Base-by-base conservation (phyloP, 1,140 invertebrate genomes). In the Doryteuthis pealeii region DNA sequence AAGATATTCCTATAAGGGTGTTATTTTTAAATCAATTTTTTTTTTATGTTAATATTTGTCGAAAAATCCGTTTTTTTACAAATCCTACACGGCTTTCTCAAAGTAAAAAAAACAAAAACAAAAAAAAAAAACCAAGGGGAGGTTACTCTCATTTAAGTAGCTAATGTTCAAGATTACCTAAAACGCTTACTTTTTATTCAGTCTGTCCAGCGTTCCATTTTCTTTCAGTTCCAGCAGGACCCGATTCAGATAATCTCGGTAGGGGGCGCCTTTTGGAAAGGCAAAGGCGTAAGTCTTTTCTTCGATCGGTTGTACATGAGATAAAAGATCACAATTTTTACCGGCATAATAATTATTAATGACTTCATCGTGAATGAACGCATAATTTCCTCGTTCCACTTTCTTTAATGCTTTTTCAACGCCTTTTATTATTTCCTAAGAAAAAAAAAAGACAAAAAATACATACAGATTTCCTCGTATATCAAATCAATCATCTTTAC, bases 151-250 rank as follows among this genome's bases (percentile, higher is more conserved):
- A n/a, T n/a, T n/a, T n/a, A n/a, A n/a, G n/a, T n/a, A n/a, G n/a
- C n/a, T n/a, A n/a, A n/a, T n/a, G n/a, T n/a, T n/a, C n/a, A n/a
- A n/a, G n/a, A n/a, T n/a, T n/a, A n/a, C n/a, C n/a, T 5, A 40
- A 40, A 40, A 40, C 10, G 35, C 76, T 75, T 79, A 98, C 89
- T 96, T 96, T 86, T 96, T 94, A 85, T 97, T 97, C 49, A 98
- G 86, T 82, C 95, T 94, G 90, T 98, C 96, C 81, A 97, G 95
- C 2, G 74, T 73, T 3, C 96, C 96, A 83, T 96, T 96, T 87
- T 98, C 96, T 87, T 98, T 96, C 1, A 98, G 90, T 82, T 97
- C 94, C 49, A 98, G 89, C 80, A 98, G 96, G 1, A 95, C 95
- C 68, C 96, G 88, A 4, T 96, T 98, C 79, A 98, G 94, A 88